Base-by-base conservation (phyloP, 2,113 vertebrate species). In the Perccottus glenii region DNA sequence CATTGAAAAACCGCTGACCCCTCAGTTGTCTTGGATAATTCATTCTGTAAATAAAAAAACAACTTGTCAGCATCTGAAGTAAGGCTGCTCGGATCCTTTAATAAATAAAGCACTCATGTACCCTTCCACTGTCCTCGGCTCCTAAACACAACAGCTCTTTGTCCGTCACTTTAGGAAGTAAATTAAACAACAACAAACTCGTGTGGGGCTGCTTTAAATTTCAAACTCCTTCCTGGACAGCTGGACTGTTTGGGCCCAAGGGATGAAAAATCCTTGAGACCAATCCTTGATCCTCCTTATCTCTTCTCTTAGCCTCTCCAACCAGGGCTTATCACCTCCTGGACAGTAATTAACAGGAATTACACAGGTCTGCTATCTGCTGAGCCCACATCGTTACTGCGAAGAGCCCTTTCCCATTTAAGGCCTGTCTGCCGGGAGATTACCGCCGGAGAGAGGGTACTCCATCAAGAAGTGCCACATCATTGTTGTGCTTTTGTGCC, bases 271-370 rank as follows among this genome's bases (percentile, higher is more conserved):
- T 83, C 78, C 84, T 80, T 72, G 55, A 68, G 82, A 70, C 74
- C 27, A 77, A 77, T 82, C 82, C 82, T 80, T 86, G 80, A 87
- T 85, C 83, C 79, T 49, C 73, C 84, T 89, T 89, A 90, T 90
- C 88, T 64, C 77, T 71, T 78, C 60, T 74, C 65, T 83, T 86
- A 80, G 75, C 75, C 77, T 82, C 85, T 82, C 70, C 75, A 82
- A 85, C 78, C 81, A 78, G 74, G 82, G 74, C 84, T 91, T 87
- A 88, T 90, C 87, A 45, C 71, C 70, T 76, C 56, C 64, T 75
- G 82, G 85, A 82, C 83, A 88, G 84, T 90, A 89, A 92, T 90
- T 91, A 91, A 84, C 87, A 87, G 78, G 86, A 88, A 91, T 91
- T 90, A 89, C 84, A 89, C 77, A 80, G 70, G 49, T 70, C 67